Evolutionary conservation across 2,888 invertebrate genomes (phyloP).

Genomic region (Xestia c-nigrum): DNA sequence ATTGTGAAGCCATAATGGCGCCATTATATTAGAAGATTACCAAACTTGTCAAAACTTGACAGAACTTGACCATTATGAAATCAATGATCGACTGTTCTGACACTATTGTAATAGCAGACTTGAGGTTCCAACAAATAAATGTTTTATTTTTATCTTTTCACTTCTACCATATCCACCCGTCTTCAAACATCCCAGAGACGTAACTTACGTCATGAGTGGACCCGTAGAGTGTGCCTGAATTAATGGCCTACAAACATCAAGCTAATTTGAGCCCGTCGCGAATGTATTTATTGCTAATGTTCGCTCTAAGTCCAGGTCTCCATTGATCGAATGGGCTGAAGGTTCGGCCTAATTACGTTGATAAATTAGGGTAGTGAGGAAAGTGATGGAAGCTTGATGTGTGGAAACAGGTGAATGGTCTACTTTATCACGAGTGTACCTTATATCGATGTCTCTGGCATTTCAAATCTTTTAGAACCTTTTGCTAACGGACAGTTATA

Average conservation of each 20-base stretch:
- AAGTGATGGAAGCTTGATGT: neutral
- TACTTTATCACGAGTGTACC: neutral
- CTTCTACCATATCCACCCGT: conserved; percentile 37
- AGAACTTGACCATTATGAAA: too few relatives aligned
- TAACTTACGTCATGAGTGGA: conserved; percentile 78
- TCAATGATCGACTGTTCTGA: too few relatives aligned
- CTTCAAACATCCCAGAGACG: conserved; percentile 64
- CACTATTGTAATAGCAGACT: too few relatives aligned
- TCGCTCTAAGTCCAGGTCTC: conserved; percentile 16
- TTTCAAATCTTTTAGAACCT: neutral
- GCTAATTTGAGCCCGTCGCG: conserved; percentile 77
- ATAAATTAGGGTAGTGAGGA: neutral
- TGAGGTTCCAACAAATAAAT: neutral
- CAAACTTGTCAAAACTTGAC: too few relatives aligned
- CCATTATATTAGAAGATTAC: too few relatives aligned
- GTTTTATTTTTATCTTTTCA: neutral
- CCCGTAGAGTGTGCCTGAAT: conserved; percentile 74
- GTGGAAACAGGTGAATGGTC: neutral
- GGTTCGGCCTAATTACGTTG: conserved; percentile 15
- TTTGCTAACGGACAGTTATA: neutral
- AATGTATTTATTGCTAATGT: conserved; percentile 68
- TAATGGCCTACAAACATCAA: conserved; percentile 82
- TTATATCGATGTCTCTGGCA: neutral
- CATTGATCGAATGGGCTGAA: conserved; percentile 52
- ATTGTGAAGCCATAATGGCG: too few relatives aligned